Evolutionary conservation across 1,140 invertebrate species (phyloP).

Genomic region (Nasonia vitripennis): DNA sequence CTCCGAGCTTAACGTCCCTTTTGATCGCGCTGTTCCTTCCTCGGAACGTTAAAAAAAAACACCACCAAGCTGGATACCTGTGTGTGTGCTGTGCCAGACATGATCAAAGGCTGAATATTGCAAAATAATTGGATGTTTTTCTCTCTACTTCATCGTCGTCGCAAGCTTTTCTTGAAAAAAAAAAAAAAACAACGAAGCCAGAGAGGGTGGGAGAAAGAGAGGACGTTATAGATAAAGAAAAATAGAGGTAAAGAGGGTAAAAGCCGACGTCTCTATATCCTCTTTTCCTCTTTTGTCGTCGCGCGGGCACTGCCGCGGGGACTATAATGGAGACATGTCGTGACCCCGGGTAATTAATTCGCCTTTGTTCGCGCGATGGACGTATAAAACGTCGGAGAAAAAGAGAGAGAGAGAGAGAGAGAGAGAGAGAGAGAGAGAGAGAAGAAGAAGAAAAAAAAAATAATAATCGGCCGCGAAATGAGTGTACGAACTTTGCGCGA

Average conservation of each 20-base stretch:
- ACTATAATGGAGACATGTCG: slow-evolving; percentile 43
- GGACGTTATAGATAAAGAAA: not conserved
- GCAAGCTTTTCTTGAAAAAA: not conserved
- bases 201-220: too few relatives aligned
- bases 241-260: not conserved
- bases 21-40: not conserved
- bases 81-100: not conserved
- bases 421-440: too few relatives aligned
- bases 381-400: slow-evolving; percentile 3
- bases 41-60: not conserved
- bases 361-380: slow-evolving; percentile 18
- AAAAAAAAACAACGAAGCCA: not conserved
- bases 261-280: not conserved
- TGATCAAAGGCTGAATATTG: slow-evolving; percentile 45
- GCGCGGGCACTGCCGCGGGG: not conserved
- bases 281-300: slow-evolving; percentile 16
- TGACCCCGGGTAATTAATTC: slow-evolving; percentile 46
- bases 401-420: not conserved
- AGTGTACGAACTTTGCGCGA: slow-evolving; percentile 28
- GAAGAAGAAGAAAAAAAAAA: not conserved
- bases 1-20: too few relatives aligned
- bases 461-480: slow-evolving; percentile 32
- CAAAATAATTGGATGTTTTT: slow-evolving; percentile 46
- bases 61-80: not conserved
- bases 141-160: not conserved